phyloP scores from a whole-genome alignment of 2,797 vertebrate species.

The Petrocephalus sullivani region DNA sequence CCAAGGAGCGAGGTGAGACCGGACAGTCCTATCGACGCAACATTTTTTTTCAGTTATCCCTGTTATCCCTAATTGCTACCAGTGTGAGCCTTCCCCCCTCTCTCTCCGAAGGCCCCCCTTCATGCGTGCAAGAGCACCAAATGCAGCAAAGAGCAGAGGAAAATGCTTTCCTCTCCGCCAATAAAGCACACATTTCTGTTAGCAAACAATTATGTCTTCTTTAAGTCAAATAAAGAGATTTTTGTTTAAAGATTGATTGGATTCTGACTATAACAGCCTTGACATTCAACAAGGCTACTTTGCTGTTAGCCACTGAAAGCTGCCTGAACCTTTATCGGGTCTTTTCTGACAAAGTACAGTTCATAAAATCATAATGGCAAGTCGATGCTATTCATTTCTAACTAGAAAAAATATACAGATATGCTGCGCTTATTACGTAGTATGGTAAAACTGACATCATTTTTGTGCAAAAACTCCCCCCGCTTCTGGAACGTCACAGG shows the following conservation, averaged over 20 bases:
- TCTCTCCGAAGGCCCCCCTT: constrained; percentile 5
- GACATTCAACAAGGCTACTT: neutral
- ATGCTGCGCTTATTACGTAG: neutral
- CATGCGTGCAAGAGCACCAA: neutral
- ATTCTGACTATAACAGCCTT: neutral
- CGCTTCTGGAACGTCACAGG: neutral
- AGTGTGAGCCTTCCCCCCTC: neutral
- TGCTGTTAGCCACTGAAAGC: neutral
- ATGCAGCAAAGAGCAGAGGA: neutral
- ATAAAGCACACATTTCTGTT: neutral
- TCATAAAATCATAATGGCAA: neutral
- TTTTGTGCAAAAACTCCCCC: neutral
- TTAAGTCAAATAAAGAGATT: neutral
- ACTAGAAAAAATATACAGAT: neutral
- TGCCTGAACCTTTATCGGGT: neutral
- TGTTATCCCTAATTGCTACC: constrained; percentile 21
- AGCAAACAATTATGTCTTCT: neutral
- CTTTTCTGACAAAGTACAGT: neutral
- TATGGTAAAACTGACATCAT: neutral
- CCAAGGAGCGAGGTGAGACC: neutral
- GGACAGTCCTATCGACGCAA: neutral
- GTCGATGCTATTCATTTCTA: neutral
- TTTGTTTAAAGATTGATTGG: neutral
- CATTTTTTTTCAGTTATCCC: neutral
- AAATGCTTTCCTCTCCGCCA: neutral